Evolutionary conservation across 1,140 invertebrate species (phyloP).

Genomic region (Hylaeus anthracinus): DNA sequence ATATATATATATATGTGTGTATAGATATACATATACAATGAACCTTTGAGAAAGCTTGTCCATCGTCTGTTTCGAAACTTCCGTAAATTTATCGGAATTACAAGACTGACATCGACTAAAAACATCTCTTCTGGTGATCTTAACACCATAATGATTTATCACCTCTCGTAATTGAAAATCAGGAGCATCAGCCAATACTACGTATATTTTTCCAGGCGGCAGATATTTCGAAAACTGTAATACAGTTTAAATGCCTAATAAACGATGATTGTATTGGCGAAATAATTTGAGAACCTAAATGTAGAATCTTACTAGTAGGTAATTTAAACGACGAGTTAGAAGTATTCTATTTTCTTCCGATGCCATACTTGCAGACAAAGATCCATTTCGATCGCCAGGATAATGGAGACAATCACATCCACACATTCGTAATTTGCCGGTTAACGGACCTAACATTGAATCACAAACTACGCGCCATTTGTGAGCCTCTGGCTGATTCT

Average conservation of each 20-base stretch:
- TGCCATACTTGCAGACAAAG: constrained; percentile 80
- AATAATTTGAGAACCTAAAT: constrained; percentile 7
- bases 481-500: constrained; percentile 42
- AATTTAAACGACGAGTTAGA: constrained; percentile 81
- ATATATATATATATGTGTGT: background rate
- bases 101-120: constrained; percentile 87
- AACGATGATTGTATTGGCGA: constrained; percentile 4
- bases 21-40: background rate
- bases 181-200: constrained; percentile 74
- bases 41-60: constrained; percentile 69
- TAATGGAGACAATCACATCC: constrained; percentile 85
- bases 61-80: constrained; percentile 79
- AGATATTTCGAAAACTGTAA: constrained; percentile 80
- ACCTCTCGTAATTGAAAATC: constrained; percentile 84
- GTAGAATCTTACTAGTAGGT: constrained; percentile 71
- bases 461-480: constrained; percentile 81
- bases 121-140: constrained; percentile 83
- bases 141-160: constrained; percentile 84
- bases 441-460: constrained; percentile 82
- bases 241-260: constrained; percentile 23
- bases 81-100: constrained; percentile 82
- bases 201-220: constrained; percentile 80
- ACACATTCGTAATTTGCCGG: constrained; percentile 83
- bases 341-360: constrained; percentile 82
- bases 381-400: constrained; percentile 74